Evolutionary conservation across 2,797 vertebrate species (phyloP), one percentile per base, ranked within the genome.

Genomic region (Sus cebifrons): DNA sequence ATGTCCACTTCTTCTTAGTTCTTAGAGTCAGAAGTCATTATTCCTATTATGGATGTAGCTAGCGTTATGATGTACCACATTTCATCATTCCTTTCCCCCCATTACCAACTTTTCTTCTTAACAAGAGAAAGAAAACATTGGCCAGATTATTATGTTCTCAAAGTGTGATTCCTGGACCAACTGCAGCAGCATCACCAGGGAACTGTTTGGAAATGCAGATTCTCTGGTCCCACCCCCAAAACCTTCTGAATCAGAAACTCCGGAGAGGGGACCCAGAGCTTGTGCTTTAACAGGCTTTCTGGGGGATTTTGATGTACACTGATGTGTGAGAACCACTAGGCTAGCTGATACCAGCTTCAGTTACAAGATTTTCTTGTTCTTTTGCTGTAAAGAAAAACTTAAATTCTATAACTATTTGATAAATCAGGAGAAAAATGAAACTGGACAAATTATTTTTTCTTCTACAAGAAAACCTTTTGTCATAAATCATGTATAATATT

Each of bases 371-470:
- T 56, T 88, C 49, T 56, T 32, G 36, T 75, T 95, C 36, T 85
- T 17, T 89, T 84, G 54, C 60, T 36, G 36, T 36, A 94, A 49
- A 64, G 84, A 29, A 74, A 89, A 84, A 60, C 3, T 73, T 78
- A 65, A 92, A 65, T 74, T 49, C 23, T 83, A 40, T 3, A 65
- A 44, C 65, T 12, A 10, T 81, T 94, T 68, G 49, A 10, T 91
- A 56, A 91, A 40, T 84, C 36, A 71, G 49, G 78, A 87, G 65
- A 83, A 83, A 52, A 52, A 44, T 20, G 10, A 73, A 91, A 56
- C 44, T 64, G 32, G 77, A 87, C 36, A 88, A 64, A 75, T 85
- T 77, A 74, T 54, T 56, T 81, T 73, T 90, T 77, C 73, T 82
- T 64, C 18, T 68, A 6, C 64, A 65, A 27, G 65, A 44, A 82